Evolutionary conservation across 2,888 invertebrate species (phyloP).

Genomic region (Thera obeliscata): DNA sequence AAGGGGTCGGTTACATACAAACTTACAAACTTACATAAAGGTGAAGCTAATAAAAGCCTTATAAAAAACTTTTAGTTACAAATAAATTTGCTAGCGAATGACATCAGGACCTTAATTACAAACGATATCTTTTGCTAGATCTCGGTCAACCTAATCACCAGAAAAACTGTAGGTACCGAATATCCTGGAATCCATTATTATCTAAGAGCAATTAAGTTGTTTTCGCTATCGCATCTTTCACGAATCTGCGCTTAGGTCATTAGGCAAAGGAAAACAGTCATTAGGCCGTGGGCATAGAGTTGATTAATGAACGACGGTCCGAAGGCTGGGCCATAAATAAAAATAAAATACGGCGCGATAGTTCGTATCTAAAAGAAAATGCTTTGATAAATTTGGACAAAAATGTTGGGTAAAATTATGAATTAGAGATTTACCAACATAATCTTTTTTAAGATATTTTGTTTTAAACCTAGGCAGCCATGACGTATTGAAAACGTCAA

Average conservation of each 20-base stretch:
- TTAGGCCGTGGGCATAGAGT: slow-evolving; percentile 46
- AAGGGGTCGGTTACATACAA: too few relatives aligned
- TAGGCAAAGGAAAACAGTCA: slow-evolving; percentile 49
- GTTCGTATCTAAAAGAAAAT: slow-evolving; percentile 24
- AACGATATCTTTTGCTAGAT: not conserved
- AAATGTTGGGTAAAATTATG: slow-evolving; percentile 16
- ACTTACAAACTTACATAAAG: too few relatives aligned
- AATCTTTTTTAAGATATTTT: not conserved
- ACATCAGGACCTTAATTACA: not conserved
- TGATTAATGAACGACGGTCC: slow-evolving; percentile 44
- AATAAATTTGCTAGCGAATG: not conserved
- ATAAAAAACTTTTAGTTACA: too few relatives aligned
- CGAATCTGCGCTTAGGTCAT: slow-evolving; percentile 47
- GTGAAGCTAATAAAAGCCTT: too few relatives aligned
- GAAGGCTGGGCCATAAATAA: slow-evolving; percentile 41
- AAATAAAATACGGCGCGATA: slow-evolving; percentile 43
- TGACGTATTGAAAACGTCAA: too few relatives aligned
- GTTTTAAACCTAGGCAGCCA: not conserved
- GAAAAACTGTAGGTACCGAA: slow-evolving; percentile 4
- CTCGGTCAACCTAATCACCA: not conserved
- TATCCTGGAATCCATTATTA: slow-evolving; percentile 20
- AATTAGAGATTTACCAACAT: not conserved
- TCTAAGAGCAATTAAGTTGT: slow-evolving; percentile 41
- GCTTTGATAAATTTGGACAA: slow-evolving; percentile 21
- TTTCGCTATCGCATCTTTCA: slow-evolving; percentile 42